Conservation (phyloP, 2,113 vertebrate genomes). For the Pachyramphus minor region DNA sequence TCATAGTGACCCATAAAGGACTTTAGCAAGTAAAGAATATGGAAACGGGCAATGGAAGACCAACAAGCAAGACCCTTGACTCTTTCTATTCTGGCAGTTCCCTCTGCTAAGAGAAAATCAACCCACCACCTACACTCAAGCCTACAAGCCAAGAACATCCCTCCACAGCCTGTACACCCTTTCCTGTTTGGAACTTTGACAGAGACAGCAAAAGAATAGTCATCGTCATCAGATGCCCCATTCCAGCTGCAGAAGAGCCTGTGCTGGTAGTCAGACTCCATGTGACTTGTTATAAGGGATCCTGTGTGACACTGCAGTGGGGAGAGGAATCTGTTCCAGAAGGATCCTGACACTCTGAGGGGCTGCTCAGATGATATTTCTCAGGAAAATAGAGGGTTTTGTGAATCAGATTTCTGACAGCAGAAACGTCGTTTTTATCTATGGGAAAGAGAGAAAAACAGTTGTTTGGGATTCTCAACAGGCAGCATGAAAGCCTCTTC, state of each 20-base stretch:
- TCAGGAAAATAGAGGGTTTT: slow-evolving; percentile 81
- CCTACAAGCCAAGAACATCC: background rate
- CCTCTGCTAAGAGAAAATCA: background rate
- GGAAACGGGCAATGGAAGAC: background rate
- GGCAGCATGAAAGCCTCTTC: background rate
- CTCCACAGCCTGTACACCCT: background rate
- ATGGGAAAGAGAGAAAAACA: background rate
- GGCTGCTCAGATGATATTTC: background rate
- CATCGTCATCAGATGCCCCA: background rate
- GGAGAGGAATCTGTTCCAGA: slow-evolving; percentile 20
- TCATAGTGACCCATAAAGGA: background rate
- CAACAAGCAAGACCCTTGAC: background rate
- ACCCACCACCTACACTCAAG: background rate
- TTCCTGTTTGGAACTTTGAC: background rate
- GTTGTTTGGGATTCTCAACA: background rate
- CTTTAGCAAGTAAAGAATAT: background rate
- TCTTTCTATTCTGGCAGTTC: background rate
- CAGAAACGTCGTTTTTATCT: slow-evolving; percentile 77
- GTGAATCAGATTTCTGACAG: slow-evolving; percentile 78
- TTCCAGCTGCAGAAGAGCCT: background rate
- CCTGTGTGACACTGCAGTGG: background rate
- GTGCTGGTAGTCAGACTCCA: background rate
- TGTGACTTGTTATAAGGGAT: background rate
- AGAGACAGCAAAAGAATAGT: background rate
- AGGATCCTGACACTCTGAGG: background rate